Evolutionary conservation across 2,113 vertebrate species (phyloP), one percentile per base, ranked within the genome.

Genomic region (Microtus pennsylvanicus): DNA sequence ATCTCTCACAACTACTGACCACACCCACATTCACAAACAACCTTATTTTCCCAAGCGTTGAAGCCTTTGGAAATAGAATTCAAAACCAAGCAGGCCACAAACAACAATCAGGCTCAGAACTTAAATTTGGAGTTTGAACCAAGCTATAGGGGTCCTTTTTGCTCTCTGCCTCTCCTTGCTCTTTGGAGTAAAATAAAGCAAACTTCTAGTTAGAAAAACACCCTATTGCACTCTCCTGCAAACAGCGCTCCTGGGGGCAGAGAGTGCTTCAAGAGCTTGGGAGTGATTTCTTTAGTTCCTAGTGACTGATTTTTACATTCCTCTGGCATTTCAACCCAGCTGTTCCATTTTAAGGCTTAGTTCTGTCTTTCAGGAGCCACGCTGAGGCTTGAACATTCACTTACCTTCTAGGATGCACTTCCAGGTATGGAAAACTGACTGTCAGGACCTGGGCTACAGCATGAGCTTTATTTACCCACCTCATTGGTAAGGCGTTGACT

Each of bases 141-240:
- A 72, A n/a, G 8, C 28, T 2, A 5, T 12, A 74, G 2, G 7
- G 7, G 10, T 42, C 21, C 33, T 33, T 87, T 24, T 7, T 22
- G 1, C 7, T 1, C 4, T 38, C 42, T 11, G n/a, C 11, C 17
- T 65, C 4, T 52, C 5, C 0, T 0, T 0, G 9, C 9, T 70
- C 24, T 45, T 72, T 7, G 0, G 22, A 80, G 5, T 7, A 52
- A 94, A 76, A 11, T 24, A 33, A 93, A 87, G 21, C 1, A 47
- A 24, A 19, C 52, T 74, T 2, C 35, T 38, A 3, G 1, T 8
- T 47, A 69, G 65, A 7, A 76, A 42, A 45, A 0, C 3, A 13
- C 14, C 65, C 28, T 28, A 3, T 38, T 38, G 19, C 30, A 6
- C 1, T 80, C 14, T 83, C 14, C 50, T 77, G 45, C 10, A 13